Evolutionary conservation across 2,888 invertebrate species (phyloP), one percentile per base, ranked within the genome.

Genomic region (Calliopum simillimum): DNA sequence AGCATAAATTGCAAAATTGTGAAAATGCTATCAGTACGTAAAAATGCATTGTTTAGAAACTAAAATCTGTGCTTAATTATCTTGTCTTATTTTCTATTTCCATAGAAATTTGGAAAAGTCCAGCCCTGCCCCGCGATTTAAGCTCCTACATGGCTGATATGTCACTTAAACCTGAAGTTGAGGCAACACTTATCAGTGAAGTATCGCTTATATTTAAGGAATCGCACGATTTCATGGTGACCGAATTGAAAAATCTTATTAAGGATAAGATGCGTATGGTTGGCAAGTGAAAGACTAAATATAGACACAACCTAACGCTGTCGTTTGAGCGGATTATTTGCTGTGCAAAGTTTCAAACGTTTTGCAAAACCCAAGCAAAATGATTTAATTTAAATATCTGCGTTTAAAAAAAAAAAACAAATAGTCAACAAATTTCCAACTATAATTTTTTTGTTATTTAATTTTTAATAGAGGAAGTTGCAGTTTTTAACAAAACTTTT

Each of bases 191-290:
- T 11, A 80, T 85, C 63, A 80, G 80, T 23, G 84, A 85, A 74
- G 85, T 86, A 13, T 80, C 82, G 12, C 77, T 80, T 41, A 82
- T 80, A 68, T 85, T 86, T 70, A 86, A 82, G 70, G 85, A 85
- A 68, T 85, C 83, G 44, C 86, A 86, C 71, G 79, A 82, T 64
- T 79, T 84, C 66, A 83, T 85, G 76, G 74, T 84, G 43, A 81
- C 80, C 19, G 86, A 86, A 72, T 76, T 86, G 64, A 79, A 81
- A 61, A 84, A 84, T 76, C 79, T 86, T 58, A 76, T 86, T 55
- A 85, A 85, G 74, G 86, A 86, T 75, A 86, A 86, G 81, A 82
- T 85, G 59, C 85, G 86, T 44, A 85, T 86, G 82, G 77, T 83
- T 68, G 81, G 81, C 76, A 85, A 85, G 78, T 85, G 81, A 67